Evolutionary conservation across 1,140 invertebrate species (phyloP).

Genomic region (Cotesia vestalis): DNA sequence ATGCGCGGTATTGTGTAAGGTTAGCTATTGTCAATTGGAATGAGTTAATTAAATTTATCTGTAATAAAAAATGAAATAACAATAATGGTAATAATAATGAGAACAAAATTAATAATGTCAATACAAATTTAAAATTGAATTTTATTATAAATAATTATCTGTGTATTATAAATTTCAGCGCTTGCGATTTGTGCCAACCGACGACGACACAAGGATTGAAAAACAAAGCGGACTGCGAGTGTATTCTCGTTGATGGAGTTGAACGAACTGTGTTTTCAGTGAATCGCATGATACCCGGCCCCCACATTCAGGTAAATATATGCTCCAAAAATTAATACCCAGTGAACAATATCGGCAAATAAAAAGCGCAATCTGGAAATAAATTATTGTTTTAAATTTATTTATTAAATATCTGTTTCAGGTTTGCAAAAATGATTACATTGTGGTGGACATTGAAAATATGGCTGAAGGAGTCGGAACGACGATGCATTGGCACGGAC

Average conservation of each 20-base stretch:
- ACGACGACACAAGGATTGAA: slow-evolving; percentile 40
- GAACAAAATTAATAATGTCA: too few relatives aligned
- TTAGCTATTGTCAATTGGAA: too few relatives aligned
- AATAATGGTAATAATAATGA: too few relatives aligned
- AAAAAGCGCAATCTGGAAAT: not conserved
- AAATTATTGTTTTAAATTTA: not conserved
- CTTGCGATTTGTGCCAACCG: slow-evolving; percentile 47
- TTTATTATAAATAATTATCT: not conserved
- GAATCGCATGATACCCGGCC: slow-evolving; percentile 72
- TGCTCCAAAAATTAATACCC: not conserved
- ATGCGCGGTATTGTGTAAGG: too few relatives aligned
- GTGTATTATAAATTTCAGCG: slow-evolving; percentile 34
- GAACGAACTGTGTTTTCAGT: slow-evolving; percentile 67
- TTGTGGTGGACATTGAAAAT: slow-evolving; percentile 66
- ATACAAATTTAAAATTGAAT: too few relatives aligned
- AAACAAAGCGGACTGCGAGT: slow-evolving; percentile 67
- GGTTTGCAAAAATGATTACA: slow-evolving; percentile 66
- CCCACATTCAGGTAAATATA: slow-evolving; percentile 63
- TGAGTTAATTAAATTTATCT: too few relatives aligned
- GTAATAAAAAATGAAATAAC: too few relatives aligned
- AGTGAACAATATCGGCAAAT: not conserved
- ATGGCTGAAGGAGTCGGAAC: slow-evolving; percentile 30
- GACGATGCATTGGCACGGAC: slow-evolving; percentile 54
- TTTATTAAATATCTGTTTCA: slow-evolving; percentile 35
- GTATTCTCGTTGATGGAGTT: slow-evolving; percentile 69